Percentiles rank a stretch among this genome's conserved stretches.
Conservation (phyloP, 2,888 invertebrate species). For the Cheilosia urbana region DNA sequence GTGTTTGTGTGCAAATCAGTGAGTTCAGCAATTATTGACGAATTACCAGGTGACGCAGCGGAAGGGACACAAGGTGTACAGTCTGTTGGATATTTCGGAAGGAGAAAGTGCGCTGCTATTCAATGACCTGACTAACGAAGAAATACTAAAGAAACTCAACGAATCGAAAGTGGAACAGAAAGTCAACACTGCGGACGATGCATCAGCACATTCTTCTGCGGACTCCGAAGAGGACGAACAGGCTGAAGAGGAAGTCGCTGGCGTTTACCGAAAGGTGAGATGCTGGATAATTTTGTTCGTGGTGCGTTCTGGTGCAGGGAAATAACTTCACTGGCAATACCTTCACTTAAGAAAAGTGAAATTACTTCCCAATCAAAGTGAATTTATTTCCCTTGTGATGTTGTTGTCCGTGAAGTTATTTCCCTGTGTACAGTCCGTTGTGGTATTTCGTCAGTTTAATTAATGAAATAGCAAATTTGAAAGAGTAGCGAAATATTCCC, state of each 20-base stretch:
- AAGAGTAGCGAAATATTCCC: no score
- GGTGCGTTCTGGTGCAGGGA: no score
- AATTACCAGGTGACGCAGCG: conserved; percentile 68
- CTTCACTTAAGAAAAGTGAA: no score
- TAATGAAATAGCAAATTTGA: no score
- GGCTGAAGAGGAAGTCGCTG: conserved; percentile 61
- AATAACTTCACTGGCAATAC: no score
- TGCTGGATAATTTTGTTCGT: no score
- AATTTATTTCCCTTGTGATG: no score
- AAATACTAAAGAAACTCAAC: conserved; percentile 72
- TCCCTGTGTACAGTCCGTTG: no score
- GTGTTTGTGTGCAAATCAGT: background rate
- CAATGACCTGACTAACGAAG: conserved; percentile 66
- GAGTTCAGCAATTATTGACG: background rate
- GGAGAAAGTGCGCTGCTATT: conserved; percentile 68
- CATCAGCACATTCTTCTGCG: conserved; percentile 49
- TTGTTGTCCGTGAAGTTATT: no score
- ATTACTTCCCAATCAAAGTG: no score
- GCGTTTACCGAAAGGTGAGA: conserved; percentile 60
- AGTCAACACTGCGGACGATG: conserved; percentile 14
- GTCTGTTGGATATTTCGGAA: conserved; percentile 72
- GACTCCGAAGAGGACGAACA: conserved; percentile 17
- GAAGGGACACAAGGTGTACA: conserved; percentile 68
- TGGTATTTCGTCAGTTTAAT: no score
- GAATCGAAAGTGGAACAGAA: conserved; percentile 48